A percentile compares a stretch with the other conserved stretches of the same genome.
phyloP scores from a whole-genome alignment of 2,888 invertebrate genomes.

The Lymantria monacha region DNA sequence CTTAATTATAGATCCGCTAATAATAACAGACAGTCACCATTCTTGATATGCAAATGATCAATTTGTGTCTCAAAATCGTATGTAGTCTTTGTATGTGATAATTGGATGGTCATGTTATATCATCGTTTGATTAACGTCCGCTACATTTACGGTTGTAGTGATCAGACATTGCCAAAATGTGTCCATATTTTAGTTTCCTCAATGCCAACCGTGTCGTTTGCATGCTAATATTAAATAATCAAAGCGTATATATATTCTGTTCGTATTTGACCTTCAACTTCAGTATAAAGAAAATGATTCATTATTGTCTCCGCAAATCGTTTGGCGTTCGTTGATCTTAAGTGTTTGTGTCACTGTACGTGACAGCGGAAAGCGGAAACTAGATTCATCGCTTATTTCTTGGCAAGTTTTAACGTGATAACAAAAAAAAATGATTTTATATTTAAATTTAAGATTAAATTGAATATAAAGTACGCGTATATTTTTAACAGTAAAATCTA shows the following conservation, averaged over 20 bases:
- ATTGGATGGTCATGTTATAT: constrained; percentile 7
- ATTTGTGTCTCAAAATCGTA: neutral
- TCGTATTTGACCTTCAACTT: constrained; percentile 40
- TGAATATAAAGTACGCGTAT: no score
- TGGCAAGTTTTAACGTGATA: neutral
- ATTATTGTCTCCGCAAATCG: constrained; percentile 23
- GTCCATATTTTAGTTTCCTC: constrained; percentile 17
- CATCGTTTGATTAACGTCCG: constrained; percentile 12
- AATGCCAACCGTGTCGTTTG: constrained; percentile 23
- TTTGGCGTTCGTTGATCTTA: constrained; percentile 42
- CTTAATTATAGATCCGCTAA: neutral
- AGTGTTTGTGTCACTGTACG: constrained; percentile 11
- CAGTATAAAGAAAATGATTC: constrained; percentile 37
- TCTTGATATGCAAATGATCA: constrained; percentile 2
- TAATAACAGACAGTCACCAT: constrained; percentile 8
- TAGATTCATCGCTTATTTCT: neutral
- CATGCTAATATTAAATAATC: constrained; percentile 44
- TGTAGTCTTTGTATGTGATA: neutral
- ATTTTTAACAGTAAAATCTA: no score
- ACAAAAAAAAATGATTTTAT: no score
- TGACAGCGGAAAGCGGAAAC: neutral
- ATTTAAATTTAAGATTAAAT: no score
- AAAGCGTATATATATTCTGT: constrained; percentile 39
- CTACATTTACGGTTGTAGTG: constrained; percentile 15
- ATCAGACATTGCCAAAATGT: constrained; percentile 24